Evolutionary conservation across 2,797 vertebrate species (phyloP), one percentile per base, ranked within the genome.

Genomic region (Myioborus melanocephalus): DNA sequence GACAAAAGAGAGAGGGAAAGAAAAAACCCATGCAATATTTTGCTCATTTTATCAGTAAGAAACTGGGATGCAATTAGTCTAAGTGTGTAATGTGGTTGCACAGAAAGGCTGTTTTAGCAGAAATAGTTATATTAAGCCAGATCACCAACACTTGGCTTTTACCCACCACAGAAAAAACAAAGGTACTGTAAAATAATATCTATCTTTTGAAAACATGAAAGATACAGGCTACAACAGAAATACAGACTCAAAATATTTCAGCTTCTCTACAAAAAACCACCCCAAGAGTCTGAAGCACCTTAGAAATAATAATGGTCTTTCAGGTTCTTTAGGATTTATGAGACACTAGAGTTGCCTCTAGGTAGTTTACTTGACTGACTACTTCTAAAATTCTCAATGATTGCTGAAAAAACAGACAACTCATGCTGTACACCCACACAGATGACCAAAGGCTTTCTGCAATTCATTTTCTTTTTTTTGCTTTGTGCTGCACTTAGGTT

Each of bases 301-400:
- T 23, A 69, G 21, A 84, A 88, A 53, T 61, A 83, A 46, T 50
- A 56, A 78, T 19, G 8, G 41, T 81, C 55, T 94, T 86, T 82
- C 55, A 72, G 19, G 4, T 86, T 94, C 34, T 63, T 64, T 55
- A 77, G 63, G 14, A 90, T 95, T 94, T 86, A 72, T 88, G 49
- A 65, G 64, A 80, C 75, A 83, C 19, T 70, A 52, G 32, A 63
- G 37, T 27, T 87, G 44, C 41, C 60, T 84, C 23, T 56, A 56
- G 47, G 57, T 41, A 75, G 15, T 82, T 91, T 89, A 73, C 34
- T 84, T 89, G 63, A 87, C 63, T 82, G 70, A 50, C 63, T 89
- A 41, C 66, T 30, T 84, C 44, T 80, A 27, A 89, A 91, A 89
- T 66, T 71, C 30, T 90, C 61, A 84, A 17, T 78, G 65, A 68